Percentiles rank a stretch among this genome's conserved stretches.
phyloP scores from a whole-genome alignment of 2,888 invertebrate genomes.

The Nymphalis urticae region DNA sequence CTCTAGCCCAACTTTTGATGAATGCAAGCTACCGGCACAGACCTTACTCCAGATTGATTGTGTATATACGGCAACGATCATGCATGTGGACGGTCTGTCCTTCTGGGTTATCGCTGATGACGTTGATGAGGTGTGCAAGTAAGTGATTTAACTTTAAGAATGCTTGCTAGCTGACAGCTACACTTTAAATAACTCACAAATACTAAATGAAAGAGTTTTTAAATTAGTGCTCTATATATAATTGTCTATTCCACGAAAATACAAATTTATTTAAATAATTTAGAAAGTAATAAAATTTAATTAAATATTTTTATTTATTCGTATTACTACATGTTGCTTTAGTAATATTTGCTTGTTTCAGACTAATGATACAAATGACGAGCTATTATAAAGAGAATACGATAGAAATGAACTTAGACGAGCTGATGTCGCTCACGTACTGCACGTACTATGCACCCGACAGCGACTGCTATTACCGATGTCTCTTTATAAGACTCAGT shows the following conservation, averaged over 20 bases:
- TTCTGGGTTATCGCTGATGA: constrained; percentile 64
- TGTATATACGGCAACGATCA: constrained; percentile 56
- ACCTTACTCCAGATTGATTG: constrained; percentile 54
- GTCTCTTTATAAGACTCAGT: constrained; percentile 53
- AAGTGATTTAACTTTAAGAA: constrained; percentile 27
- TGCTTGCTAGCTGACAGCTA: background rate
- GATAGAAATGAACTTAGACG: constrained; percentile 43
- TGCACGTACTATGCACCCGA: constrained; percentile 62
- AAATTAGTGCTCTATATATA: too few relatives aligned
- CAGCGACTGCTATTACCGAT: constrained; percentile 57
- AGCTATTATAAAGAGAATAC: constrained; percentile 51
- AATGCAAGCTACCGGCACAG: constrained; percentile 60
- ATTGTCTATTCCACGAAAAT: too few relatives aligned
- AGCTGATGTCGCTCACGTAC: constrained; percentile 52
- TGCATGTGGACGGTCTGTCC: constrained; percentile 55
- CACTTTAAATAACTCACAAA: too few relatives aligned
- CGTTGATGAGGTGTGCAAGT: constrained; percentile 50
- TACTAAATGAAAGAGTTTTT: too few relatives aligned
- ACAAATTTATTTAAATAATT: too few relatives aligned
- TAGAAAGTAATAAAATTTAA: too few relatives aligned
- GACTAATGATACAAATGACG: constrained; percentile 59
- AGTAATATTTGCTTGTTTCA: constrained; percentile 42
- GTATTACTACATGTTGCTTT: background rate
- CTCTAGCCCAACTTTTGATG: constrained; percentile 12
- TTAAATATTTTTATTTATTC: too few relatives aligned